These are phyloP conservation scores for Polypedilum pembai DNA, from an alignment of 1,140 invertebrate genomes.

Conservation along the genomic window DNA sequence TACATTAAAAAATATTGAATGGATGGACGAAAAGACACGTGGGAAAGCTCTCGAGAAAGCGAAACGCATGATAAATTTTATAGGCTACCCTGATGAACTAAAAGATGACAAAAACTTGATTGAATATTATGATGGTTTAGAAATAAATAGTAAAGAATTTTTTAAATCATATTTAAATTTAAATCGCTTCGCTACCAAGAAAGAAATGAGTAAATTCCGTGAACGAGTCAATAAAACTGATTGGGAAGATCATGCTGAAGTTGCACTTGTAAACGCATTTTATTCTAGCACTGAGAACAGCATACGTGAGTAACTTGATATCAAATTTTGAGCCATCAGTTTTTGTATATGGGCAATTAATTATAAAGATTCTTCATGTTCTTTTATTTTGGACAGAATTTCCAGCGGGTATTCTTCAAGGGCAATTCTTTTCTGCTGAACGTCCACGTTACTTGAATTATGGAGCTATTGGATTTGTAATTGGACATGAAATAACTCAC, in stretches of 20 bases:
- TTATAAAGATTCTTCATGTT: too few relatives aligned
- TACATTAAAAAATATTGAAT: constrained; percentile 47
- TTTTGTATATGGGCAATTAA: too few relatives aligned
- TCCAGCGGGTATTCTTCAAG: constrained; percentile 57
- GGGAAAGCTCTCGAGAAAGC: constrained; percentile 41
- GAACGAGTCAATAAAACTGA: constrained; percentile 33
- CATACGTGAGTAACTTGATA: constrained; percentile 47
- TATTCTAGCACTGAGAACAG: constrained; percentile 60
- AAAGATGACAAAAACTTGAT: constrained; percentile 44
- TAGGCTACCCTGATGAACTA: constrained; percentile 47
- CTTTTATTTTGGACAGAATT: constrained; percentile 43
- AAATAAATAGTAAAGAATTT: constrained; percentile 41
- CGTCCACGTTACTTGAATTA: constrained; percentile 56
- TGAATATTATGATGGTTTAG: constrained; percentile 47
- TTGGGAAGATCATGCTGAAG: constrained; percentile 42
- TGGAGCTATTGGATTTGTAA: constrained; percentile 61
- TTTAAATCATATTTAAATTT: neutral
- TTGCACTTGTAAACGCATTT: constrained; percentile 59
- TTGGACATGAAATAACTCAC: constrained; percentile 54
- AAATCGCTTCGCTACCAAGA: neutral
- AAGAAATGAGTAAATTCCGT: constrained; percentile 24
- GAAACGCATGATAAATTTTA: constrained; percentile 41
- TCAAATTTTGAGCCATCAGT: neutral
- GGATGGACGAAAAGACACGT: constrained; percentile 53
- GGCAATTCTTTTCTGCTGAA: constrained; percentile 48